Evolutionary conservation across 2,797 vertebrate genomes (phyloP), one percentile per base, ranked within the genome.

Genomic region (Tolypeutes matacus): DNA sequence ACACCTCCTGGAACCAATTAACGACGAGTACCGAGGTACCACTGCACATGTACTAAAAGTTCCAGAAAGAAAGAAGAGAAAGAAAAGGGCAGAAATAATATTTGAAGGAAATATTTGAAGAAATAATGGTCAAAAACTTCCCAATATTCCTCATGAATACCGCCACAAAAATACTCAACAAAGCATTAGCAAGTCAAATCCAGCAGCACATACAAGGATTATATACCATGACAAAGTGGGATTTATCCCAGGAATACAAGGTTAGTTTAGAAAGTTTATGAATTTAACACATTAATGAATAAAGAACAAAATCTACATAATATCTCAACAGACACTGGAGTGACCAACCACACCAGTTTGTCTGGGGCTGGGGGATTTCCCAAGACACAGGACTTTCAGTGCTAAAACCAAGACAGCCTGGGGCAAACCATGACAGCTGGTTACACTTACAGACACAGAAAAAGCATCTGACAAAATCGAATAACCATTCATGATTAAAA

Each of bases 171-270:
- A 89, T 31, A 7, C 49, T 81, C 80, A 77, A 72, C 56, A 36
- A 82, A 93, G 91, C 46, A 72, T 31, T 60, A 86, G n/a, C 46
- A 89, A 92, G 86, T 18, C 56, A 86, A 93, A 86, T 49, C n/a
- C 20, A 91, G 42, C 56, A 95, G 80, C 20, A 60, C 34, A 18
- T 23, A 8, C 17, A 51, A 72, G 39, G 49, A 73, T 85, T 67
- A 85, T 14, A 80, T 6, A 73, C 67, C 49, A 67, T 14, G 39
- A 75, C n/a, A 60, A 93, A 73, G 58, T 39, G 49, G 64, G 49
- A 86, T 69, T 86, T 80, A 80, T 29, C 81, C 34, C 12, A 60
- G 27, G 8, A 93, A 72, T 78, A 77, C 34, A 86, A 85, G 67
- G 15, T 21, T 88, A 15, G 62, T 39, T 86, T 94, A 78, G 60